Evolutionary conservation across 2,797 vertebrate genomes (phyloP).

Genomic region (Phrynocephalus vlangalii): DNA sequence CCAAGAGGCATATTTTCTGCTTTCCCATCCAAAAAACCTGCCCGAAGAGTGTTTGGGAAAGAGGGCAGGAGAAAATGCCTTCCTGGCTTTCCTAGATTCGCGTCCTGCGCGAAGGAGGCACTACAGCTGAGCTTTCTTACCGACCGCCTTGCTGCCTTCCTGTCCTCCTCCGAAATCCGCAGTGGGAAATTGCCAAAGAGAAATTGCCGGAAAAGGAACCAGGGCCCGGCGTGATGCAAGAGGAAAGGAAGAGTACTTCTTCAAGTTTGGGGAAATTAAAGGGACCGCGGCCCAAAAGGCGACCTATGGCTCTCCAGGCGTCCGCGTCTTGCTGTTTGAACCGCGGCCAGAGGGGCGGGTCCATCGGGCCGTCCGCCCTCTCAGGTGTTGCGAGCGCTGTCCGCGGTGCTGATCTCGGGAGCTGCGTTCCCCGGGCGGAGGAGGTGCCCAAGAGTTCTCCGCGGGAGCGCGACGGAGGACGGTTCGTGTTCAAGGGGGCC

Average conservation of each 20-base stretch:
- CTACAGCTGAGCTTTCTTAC: neutral
- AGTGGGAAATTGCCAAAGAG: slow-evolving; percentile 10
- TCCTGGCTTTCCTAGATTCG: neutral
- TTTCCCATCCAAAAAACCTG: neutral
- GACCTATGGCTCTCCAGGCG: neutral
- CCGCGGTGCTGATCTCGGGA: neutral
- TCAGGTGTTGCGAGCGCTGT: neutral
- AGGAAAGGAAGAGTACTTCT: neutral
- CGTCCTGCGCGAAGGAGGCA: neutral
- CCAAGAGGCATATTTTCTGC: neutral
- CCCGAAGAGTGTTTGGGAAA: neutral
- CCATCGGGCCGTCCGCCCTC: neutral
- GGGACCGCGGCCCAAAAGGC: neutral
- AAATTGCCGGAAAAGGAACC: neutral
- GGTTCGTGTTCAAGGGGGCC: neutral
- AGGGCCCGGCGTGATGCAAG: slow-evolving; percentile 20
- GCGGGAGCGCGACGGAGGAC: neutral
- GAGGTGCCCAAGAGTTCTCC: neutral
- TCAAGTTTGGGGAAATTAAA: slow-evolving; percentile 28
- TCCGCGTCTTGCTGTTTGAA: neutral
- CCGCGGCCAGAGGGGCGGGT: slow-evolving; percentile 31
- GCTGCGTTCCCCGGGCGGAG: no score
- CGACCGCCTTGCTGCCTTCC: no score
- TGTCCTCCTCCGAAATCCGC: neutral
- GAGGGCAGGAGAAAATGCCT: neutral